Conservation (phyloP, 2,888 invertebrate species). For the Cantharis rustica region DNA sequence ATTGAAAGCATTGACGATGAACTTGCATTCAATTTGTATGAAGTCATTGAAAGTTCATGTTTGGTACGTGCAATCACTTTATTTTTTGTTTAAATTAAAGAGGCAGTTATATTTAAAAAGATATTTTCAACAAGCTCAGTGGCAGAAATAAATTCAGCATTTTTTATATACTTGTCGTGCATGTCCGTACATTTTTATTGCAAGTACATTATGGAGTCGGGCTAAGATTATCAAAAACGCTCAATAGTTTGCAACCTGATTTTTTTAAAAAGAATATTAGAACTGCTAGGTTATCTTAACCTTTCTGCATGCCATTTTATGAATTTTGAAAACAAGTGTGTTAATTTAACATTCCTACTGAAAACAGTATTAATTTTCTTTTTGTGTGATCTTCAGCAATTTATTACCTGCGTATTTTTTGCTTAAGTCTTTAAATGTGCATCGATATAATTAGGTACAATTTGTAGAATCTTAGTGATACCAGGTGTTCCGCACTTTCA, state of each 20-base stretch:
- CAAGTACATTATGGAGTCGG: slow-evolving; percentile 24
- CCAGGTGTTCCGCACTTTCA: not conserved
- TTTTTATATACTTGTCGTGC: not conserved
- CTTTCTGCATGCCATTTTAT: not conserved
- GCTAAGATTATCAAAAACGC: not conserved
- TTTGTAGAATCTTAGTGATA: not conserved
- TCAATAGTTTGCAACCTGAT: not conserved
- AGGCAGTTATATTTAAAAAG: slow-evolving; percentile 49
- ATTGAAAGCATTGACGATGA: slow-evolving; percentile 68
- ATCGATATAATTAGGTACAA: not conserved
- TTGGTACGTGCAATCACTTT: slow-evolving; percentile 48
- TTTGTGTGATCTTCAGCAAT: not conserved
- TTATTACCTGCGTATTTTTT: not conserved
- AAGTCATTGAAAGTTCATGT: slow-evolving; percentile 54
- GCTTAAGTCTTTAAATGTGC: not conserved
- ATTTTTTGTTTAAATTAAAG: slow-evolving; percentile 8
- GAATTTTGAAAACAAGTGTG: not conserved
- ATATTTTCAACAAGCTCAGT: slow-evolving; percentile 4
- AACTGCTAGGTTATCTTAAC: not conserved
- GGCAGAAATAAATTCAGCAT: not conserved
- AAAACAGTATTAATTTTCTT: not conserved
- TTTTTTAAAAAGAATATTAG: not conserved
- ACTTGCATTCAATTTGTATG: slow-evolving; percentile 59
- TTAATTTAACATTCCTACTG: not conserved
- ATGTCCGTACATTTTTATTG: slow-evolving; percentile 1